phyloP scores from a whole-genome alignment of 2,113 vertebrate genomes.

The Tapirus terrestris region DNA sequence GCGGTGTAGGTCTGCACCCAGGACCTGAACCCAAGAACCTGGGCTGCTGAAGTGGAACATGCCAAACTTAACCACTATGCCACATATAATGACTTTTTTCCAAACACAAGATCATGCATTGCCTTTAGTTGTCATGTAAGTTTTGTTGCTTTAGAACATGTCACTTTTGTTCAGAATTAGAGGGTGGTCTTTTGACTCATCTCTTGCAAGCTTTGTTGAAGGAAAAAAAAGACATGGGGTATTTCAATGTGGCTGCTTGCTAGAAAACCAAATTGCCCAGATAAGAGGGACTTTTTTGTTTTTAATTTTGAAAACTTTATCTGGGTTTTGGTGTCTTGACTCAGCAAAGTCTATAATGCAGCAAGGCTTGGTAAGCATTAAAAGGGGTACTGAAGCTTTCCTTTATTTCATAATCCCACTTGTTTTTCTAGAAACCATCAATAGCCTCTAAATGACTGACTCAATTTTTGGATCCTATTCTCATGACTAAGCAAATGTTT shows the following conservation, averaged over 20 bases:
- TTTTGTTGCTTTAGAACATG: not conserved
- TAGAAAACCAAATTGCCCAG: slow-evolving; percentile 28
- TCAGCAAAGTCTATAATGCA: slow-evolving; percentile 83
- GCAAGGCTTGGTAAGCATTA: slow-evolving; percentile 83
- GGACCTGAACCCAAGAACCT: too few species aligned
- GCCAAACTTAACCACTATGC: too few species aligned
- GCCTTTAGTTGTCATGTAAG: not conserved
- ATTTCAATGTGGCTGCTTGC: slow-evolving; percentile 30
- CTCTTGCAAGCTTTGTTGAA: not conserved
- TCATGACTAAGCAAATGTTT: slow-evolving; percentile 97
- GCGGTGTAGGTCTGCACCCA: too few species aligned
- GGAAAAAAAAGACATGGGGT: not conserved
- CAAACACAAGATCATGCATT: not conserved
- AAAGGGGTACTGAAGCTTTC: slow-evolving; percentile 82
- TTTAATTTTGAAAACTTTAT: slow-evolving; percentile 82
- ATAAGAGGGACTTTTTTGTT: slow-evolving; percentile 63
- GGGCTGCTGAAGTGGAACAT: too few species aligned
- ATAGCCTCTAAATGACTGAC: slow-evolving; percentile 96
- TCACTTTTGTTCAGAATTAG: slow-evolving; percentile 9
- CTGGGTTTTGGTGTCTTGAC: slow-evolving; percentile 85
- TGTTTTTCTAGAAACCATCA: slow-evolving; percentile 94
- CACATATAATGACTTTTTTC: not conserved
- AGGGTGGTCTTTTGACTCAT: slow-evolving; percentile 2
- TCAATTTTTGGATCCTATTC: slow-evolving; percentile 97
- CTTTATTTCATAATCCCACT: slow-evolving; percentile 95